Evolutionary conservation across 2,113 vertebrate species (phyloP).

Genomic region (Setophaga kirtlandii): DNA sequence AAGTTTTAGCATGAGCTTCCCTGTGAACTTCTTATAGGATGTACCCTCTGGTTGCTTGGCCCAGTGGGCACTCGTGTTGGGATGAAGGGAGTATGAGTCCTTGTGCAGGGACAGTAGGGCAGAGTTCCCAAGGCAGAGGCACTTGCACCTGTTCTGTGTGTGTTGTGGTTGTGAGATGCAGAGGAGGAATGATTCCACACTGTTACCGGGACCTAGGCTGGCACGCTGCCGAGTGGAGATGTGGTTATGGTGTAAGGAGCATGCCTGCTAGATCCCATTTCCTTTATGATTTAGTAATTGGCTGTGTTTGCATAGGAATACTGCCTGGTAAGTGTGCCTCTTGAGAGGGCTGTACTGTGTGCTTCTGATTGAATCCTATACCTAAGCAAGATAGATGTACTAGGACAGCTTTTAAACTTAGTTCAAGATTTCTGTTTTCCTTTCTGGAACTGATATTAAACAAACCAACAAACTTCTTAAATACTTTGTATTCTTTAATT

Average conservation of each 20-base stretch:
- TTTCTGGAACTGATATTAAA: background rate
- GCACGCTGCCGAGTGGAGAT: accelerated
- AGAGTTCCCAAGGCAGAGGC: background rate
- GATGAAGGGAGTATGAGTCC: background rate
- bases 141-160: accelerated
- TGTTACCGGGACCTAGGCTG: accelerated
- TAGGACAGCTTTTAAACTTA: background rate
- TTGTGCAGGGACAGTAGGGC: background rate
- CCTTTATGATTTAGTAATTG: background rate
- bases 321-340: background rate
- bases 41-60: background rate
- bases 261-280: background rate
- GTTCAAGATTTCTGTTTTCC: background rate
- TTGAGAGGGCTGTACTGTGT: background rate
- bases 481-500: background rate
- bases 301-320: background rate
- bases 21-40: background rate
- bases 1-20: background rate
- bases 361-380: background rate
- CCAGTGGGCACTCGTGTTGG: background rate
- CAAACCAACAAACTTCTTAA: background rate
- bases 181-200: background rate
- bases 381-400: background rate
- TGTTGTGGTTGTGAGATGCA: background rate
- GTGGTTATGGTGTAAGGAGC: background rate